Evolutionary conservation across 2,888 invertebrate species (phyloP).

Genomic region (Eupithecia inturbata): DNA sequence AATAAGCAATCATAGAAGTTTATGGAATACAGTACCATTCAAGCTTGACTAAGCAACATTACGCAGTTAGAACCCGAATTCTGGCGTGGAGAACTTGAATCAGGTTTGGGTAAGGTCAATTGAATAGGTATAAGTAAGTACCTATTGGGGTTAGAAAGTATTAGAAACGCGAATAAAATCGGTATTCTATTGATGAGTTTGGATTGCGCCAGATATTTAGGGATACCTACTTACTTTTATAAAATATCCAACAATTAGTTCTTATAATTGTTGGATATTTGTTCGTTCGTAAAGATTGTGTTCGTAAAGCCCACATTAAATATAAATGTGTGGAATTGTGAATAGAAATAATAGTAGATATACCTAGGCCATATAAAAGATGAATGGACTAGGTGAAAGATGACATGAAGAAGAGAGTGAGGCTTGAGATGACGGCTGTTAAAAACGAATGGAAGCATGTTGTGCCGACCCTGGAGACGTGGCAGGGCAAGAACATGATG

Average conservation of each 20-base stretch:
- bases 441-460: background rate
- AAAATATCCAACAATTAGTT: too few species aligned
- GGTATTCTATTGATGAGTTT: too few species aligned
- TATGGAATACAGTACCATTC: too few species aligned
- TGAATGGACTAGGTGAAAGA: background rate
- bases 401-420: background rate
- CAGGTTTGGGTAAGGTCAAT: background rate
- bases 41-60: background rate
- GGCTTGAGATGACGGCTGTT: too few species aligned
- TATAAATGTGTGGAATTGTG: background rate
- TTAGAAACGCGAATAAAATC: too few species aligned
- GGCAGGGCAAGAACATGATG: background rate
- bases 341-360: background rate
- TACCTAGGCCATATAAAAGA: background rate
- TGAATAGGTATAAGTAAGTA: background rate
- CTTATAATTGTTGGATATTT: too few species aligned
- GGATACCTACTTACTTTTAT: too few species aligned
- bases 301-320: too few species aligned
- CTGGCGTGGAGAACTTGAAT: slow-evolving; percentile 1
- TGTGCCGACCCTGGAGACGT: background rate
- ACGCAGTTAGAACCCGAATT: background rate
- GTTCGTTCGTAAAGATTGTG: too few species aligned
- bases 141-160: background rate
- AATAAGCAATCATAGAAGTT: too few species aligned
- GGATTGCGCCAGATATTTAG: too few species aligned